Evolutionary conservation across 2,113 vertebrate species (phyloP), one percentile per base, ranked within the genome.

Genomic region (Sturnus vulgaris): DNA sequence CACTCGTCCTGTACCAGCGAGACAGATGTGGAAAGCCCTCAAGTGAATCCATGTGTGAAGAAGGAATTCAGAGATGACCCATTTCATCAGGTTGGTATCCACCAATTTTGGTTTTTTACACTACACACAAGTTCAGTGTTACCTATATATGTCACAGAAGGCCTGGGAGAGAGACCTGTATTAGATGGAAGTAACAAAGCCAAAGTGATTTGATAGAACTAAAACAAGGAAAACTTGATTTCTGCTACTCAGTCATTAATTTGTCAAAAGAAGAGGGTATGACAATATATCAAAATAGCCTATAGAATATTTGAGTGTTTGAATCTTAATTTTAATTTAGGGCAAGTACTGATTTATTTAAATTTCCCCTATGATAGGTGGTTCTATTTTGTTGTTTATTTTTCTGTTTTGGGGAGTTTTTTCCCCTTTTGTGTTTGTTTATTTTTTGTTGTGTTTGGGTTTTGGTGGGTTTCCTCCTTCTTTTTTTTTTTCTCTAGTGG

Each of bases 61-160:
- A 99, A 99, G 79, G 99, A 99, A 94, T 99, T 98, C 96, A 98
- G 99, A 96, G 99, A 99, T 47, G 99, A 99, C 96, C 99, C 99
- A 31, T 99, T 99, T 92, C 99, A 99, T 92, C 99, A 99, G 99
- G 99, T 99, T 88, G 82, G 97, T 93, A 39, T 75, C 49, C 44
- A 69, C 37, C 70, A n/a, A 0, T 20, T 83, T 49, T 79, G 39
- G 9, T 35, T 63, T 49, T 70, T 88, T 39, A 40, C 53, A 10
- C 17, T 55, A 33, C 39, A 20, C 70, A 18, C 50, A 18, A 42
- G 52, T 90, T 80, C 71, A 52, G 42, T 75, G 35, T 60, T 82
- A 11, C 5, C 19, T 64, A 1, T 85, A 2, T 72, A 1, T 12
- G 2, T 69, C 77, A 40, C 53, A 85, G 35, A 46, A 78, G 55